phyloP scores from a whole-genome alignment of 2,797 vertebrate genomes.

The Trichosurus vulpecula region DNA sequence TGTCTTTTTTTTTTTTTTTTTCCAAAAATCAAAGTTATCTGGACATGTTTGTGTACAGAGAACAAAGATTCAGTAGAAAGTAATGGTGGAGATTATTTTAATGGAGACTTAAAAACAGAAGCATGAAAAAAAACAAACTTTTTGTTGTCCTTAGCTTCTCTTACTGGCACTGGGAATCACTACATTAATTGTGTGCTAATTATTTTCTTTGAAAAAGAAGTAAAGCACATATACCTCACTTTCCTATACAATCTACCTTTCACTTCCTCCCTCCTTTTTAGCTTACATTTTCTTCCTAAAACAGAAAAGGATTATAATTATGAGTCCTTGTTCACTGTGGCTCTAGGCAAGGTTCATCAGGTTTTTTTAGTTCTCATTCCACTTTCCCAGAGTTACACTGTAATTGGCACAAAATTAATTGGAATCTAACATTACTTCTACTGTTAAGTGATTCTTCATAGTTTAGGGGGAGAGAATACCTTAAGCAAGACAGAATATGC shows the following conservation, averaged over 20 bases:
- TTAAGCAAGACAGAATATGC: not conserved
- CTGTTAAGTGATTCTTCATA: constrained; percentile 9
- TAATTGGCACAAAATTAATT: constrained; percentile 45
- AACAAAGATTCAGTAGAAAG: not conserved
- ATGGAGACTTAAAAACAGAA: not conserved
- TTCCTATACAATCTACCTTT: constrained; percentile 7
- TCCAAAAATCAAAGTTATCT: not conserved
- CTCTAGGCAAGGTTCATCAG: not conserved
- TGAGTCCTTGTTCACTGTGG: not conserved
- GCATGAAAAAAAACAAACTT: not conserved
- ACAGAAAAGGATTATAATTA: not conserved
- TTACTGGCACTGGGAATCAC: constrained; percentile 25
- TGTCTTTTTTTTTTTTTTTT: not conserved
- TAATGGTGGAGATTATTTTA: not conserved
- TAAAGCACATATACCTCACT: constrained; percentile 14
- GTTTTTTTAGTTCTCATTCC: not conserved
- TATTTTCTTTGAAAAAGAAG: not conserved
- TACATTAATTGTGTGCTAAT: not conserved
- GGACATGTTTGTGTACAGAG: not conserved
- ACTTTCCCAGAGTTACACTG: constrained; percentile 37
- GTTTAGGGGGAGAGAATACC: not conserved
- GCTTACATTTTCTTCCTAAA: constrained; percentile 25
- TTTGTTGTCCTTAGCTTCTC: not conserved
- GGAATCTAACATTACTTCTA: constrained; percentile 40
- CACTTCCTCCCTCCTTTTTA: not conserved